A percentile compares a stretch with the other conserved stretches of the same genome.
Evolutionary conservation across 2,113 vertebrate genomes (phyloP).

Genomic region (Hippoglossus stenolepis): DNA sequence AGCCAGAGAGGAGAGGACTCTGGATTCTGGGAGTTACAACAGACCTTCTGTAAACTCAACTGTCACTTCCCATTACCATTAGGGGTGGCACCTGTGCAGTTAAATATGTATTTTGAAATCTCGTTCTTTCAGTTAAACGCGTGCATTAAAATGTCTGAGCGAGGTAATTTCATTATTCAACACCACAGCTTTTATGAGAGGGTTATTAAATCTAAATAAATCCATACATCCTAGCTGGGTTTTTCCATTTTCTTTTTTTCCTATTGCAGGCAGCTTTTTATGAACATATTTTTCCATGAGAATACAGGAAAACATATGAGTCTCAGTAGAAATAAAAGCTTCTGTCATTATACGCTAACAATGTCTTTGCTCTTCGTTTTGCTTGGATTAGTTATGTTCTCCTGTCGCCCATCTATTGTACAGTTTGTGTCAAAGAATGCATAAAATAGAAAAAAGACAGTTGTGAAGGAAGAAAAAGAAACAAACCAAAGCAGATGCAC

Average conservation of each 20-base stretch:
- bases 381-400: conserved; percentile 31
- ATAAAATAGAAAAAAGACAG: conserved; percentile 10
- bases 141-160: neutral
- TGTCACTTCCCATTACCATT: conserved; percentile 62
- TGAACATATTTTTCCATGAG: conserved; percentile 31
- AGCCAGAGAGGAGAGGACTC: conserved; percentile 27
- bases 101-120: conserved; percentile 23
- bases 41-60: conserved; percentile 48
- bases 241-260: neutral
- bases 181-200: neutral
- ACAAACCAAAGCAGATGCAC: conserved; percentile 39
- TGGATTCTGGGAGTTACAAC: conserved; percentile 36
- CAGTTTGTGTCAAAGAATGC: conserved; percentile 40
- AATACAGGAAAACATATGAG: conserved; percentile 16
- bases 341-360: conserved; percentile 30
- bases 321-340: conserved; percentile 29
- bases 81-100: conserved; percentile 64
- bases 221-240: neutral
- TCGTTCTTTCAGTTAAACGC: conserved; percentile 4
- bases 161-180: neutral
- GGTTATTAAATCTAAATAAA: conserved; percentile 17
- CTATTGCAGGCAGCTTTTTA: neutral
- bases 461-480: conserved; percentile 16
- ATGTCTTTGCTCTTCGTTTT: conserved; percentile 17
- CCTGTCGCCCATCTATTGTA: conserved; percentile 11